Evolutionary conservation across 2,113 vertebrate species (phyloP), one percentile per base, ranked within the genome.

Genomic region (Prietella phreatophila): DNA sequence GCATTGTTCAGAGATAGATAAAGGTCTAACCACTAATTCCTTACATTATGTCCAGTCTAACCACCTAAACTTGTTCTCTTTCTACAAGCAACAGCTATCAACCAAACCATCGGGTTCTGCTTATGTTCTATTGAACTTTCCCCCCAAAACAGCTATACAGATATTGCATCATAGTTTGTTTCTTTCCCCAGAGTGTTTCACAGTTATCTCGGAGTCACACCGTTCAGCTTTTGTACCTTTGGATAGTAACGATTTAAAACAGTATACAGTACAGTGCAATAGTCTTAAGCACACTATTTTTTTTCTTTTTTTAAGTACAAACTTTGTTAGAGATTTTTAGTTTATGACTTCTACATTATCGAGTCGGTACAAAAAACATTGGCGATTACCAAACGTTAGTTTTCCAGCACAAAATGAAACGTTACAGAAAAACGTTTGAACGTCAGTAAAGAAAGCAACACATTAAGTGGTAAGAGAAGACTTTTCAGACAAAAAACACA

Each of bases 121-220:
- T 67, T 65, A 65, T 56, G 78, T 69, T 65, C 30, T 2, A 30
- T 65, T 67, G 76, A 30, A 65, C 58, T 86, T 86, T 79, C 9
- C 61, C 85, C 78, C 50, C 19, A 39, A 80, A 81, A n/a, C 76
- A 39, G 30, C 76, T n/a, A 36, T 56, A 65, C 61, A n/a, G 61
- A 56, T 56, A 86, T 86, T 86, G 61, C 78, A 19, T 50, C 61
- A 82, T 69, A 80, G 61, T 82, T 81, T 80, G 60, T 53, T 69
- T 86, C 58, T 73, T 17, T 73, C 33, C 55, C 56, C 56, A 36
- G 60, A 79, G 27, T 60, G 25, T 42, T 20, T 79, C 14, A 60
- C 1, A 20, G 14, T 86, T 80, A 63, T 61, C 85, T 86, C 85
- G 53, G 19, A 63, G 15, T n/a, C 42, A 22, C n/a, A 33, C 0